Evolutionary conservation across 2,797 vertebrate species (phyloP).

Genomic region (Zalophus californianus): DNA sequence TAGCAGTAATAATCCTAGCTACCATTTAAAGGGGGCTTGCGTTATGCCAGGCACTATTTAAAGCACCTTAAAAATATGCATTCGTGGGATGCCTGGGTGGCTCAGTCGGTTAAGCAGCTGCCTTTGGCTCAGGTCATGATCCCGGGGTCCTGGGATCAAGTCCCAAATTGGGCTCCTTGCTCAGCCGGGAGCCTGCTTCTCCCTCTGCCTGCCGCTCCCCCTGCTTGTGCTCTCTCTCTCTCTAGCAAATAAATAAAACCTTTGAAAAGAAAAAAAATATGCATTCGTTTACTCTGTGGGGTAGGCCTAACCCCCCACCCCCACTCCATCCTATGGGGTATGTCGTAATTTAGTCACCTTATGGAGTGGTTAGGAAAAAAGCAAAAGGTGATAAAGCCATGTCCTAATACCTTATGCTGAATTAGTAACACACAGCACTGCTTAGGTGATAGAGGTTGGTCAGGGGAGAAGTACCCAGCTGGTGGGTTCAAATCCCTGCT

Average conservation of each 20-base stretch:
- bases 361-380: background rate
- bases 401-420: background rate
- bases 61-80: background rate
- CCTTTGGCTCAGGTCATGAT: no score
- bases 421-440: background rate
- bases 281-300: background rate
- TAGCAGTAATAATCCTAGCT: background rate
- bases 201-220: no score
- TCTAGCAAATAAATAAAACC: no score
- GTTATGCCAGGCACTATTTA: background rate
- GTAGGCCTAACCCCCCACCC: background rate
- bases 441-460: background rate
- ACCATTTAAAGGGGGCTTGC: background rate
- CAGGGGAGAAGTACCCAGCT: background rate
- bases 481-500: conserved; percentile 56
- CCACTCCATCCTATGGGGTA: background rate
- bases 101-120: no score
- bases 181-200: no score
- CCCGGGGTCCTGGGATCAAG: no score
- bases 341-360: background rate
- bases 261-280: background rate
- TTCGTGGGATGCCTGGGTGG: no score
- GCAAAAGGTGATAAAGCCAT: background rate
- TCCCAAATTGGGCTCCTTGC: no score
- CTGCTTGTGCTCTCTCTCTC: no score